Evolutionary conservation across 2,113 vertebrate genomes (phyloP).

Genomic region (Thunnus thynnus): DNA sequence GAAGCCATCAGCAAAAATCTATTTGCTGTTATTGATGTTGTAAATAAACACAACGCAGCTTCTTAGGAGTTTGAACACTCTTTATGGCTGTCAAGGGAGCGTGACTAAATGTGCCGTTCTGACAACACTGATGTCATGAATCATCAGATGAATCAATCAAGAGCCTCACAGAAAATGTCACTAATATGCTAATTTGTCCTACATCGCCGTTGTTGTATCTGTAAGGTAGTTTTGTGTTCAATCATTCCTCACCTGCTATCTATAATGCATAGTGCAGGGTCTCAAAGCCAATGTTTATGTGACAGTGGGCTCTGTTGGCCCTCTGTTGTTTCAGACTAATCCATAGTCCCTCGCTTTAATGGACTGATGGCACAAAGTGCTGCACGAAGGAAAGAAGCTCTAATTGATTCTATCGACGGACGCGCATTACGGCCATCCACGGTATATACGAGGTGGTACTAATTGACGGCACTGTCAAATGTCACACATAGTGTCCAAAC

Average conservation of each 20-base stretch:
- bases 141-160: conserved; percentile 56
- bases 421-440: conserved; percentile 58
- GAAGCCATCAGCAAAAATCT: conserved; percentile 61
- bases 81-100: conserved; percentile 41
- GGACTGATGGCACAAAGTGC: conserved; percentile 58
- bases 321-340: conserved; percentile 60
- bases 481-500: conserved; percentile 28
- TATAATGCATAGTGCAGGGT: conserved; percentile 39
- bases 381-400: conserved; percentile 42
- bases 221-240: conserved; percentile 25
- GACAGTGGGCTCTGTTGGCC: conserved; percentile 35
- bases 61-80: conserved; percentile 40
- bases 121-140: conserved; percentile 39
- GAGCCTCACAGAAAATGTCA: conserved; percentile 31
- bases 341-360: conserved; percentile 73
- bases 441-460: conserved; percentile 26
- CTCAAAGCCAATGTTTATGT: conserved; percentile 55
- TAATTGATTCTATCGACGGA: conserved; percentile 71
- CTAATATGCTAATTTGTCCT: conserved; percentile 47
- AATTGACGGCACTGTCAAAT: conserved; percentile 55
- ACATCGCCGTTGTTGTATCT: conserved; percentile 24
- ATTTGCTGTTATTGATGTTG: conserved; percentile 57
- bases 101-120: conserved; percentile 35
- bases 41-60: conserved; percentile 58
- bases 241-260: conserved; percentile 17